Base-by-base conservation (phyloP, 2,888 invertebrate genomes). In the Pogonocherus hispidulus region DNA sequence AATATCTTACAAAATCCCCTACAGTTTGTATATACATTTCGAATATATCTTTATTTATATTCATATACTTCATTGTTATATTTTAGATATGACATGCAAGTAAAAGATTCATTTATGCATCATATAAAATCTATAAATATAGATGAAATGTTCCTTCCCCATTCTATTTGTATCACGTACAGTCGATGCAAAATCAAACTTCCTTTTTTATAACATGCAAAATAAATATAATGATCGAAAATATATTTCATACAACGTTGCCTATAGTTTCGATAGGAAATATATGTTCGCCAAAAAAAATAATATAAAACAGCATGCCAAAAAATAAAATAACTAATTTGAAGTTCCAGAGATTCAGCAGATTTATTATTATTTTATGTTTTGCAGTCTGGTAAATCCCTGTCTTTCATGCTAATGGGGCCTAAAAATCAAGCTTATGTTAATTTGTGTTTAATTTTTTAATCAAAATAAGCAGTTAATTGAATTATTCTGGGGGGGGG, bases 151-250 rank as follows among this genome's bases (percentile, higher is more conserved):
- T n/a, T n/a, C n/a, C n/a, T n/a, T n/a, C n/a, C n/a, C n/a, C n/a
- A n/a, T n/a, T n/a, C n/a, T n/a, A n/a, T n/a, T n/a, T n/a, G n/a
- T n/a, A n/a, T n/a, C n/a, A n/a, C n/a, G n/a, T n/a, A n/a, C n/a
- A n/a, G 27, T 27, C 3, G 27, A 27, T 73, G 74, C 75, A 72
- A 71, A 78, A 78, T 72, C 74, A 74, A 77, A 74, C 67, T 74
- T 73, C 67, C 57, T 64, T 32, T 71, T 65, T 54, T 65, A 76
- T 72, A 66, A 16, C 79, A 78, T 79, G 79, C 79, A 80, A 80
- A 80, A 73, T 71, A 66, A 79, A 76, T 71, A 67, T 47, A 71
- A 70, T 66, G 71, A 57, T 56, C 60, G 72, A 74, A 73, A 73
- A 75, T 70, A 75, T 67, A 72, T 70, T 73, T 73, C 70, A 63